phyloP scores from a whole-genome alignment of 2,797 vertebrate genomes.

The Eidolon dupreanum region DNA sequence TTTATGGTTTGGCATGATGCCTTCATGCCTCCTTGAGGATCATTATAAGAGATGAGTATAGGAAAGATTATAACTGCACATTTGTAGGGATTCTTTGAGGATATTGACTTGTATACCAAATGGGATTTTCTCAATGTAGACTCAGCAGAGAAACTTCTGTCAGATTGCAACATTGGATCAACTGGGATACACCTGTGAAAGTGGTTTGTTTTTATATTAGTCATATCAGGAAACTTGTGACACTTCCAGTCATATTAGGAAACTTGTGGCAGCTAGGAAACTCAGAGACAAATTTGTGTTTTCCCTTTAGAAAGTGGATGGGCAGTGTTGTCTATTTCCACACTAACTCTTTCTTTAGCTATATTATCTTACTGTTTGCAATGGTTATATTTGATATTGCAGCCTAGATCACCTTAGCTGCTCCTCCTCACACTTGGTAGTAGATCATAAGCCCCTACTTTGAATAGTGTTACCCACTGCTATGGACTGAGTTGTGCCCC shows the following conservation, averaged over 20 bases:
- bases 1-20: background rate
- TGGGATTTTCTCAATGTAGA: background rate
- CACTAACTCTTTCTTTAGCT: background rate
- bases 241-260: background rate
- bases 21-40: background rate
- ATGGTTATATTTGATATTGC: background rate
- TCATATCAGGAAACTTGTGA: background rate
- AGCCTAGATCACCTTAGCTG: background rate
- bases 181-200: background rate
- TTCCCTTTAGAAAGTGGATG: background rate
- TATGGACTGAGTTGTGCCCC: background rate
- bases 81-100: background rate
- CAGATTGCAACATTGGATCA: background rate
- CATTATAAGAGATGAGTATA: background rate
- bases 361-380: background rate
- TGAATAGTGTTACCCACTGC: background rate
- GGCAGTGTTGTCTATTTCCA: background rate
- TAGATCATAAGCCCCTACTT: background rate
- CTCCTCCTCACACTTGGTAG: background rate
- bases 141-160: background rate
- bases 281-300: background rate
- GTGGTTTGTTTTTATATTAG: background rate
- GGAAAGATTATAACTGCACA: background rate
- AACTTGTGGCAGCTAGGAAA: background rate
- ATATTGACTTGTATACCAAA: background rate